These are phyloP conservation scores for Pseudachorutes palmiensis DNA, from an alignment of 1,140 invertebrate species.

Conservation along the genomic window DNA sequence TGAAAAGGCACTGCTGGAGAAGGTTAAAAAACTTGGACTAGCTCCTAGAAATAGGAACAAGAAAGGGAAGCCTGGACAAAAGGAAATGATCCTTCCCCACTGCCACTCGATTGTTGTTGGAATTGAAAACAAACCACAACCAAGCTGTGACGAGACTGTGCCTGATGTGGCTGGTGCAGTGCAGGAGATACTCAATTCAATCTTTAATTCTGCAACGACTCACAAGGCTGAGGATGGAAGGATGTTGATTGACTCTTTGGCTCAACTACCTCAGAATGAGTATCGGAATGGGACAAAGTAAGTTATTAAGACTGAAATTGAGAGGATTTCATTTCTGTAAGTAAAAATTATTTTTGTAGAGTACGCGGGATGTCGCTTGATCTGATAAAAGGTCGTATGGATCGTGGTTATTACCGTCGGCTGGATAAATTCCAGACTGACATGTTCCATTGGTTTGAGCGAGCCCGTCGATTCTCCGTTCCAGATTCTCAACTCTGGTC, in stretches of 20 bases:
- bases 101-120: too few species aligned
- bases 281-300: conserved; percentile 76
- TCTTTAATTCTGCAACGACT: conserved; percentile 91
- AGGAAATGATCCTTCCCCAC: too few species aligned
- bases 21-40: conserved; percentile 64
- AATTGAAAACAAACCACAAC: too few species aligned
- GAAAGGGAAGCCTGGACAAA: too few species aligned
- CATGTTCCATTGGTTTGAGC: conserved; percentile 85
- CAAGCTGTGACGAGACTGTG: conserved; percentile 70
- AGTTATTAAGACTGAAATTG: too few species aligned
- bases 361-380: conserved; percentile 71
- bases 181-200: conserved; percentile 79
- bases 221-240: conserved; percentile 92
- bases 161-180: conserved; percentile 81
- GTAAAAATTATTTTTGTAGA: too few species aligned
- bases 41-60: conserved; percentile 37
- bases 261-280: too few species aligned
- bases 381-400: conserved; percentile 71
- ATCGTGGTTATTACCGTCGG: conserved; percentile 80
- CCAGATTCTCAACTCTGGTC: conserved; percentile 92
- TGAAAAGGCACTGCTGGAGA: conserved; percentile 74
- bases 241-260: conserved; percentile 92
- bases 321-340: too few species aligned
- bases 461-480: conserved; percentile 73
- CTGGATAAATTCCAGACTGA: conserved; percentile 95